Evolutionary conservation across 2,888 invertebrate species (phyloP).

Genomic region (Neoscelio sp.): DNA sequence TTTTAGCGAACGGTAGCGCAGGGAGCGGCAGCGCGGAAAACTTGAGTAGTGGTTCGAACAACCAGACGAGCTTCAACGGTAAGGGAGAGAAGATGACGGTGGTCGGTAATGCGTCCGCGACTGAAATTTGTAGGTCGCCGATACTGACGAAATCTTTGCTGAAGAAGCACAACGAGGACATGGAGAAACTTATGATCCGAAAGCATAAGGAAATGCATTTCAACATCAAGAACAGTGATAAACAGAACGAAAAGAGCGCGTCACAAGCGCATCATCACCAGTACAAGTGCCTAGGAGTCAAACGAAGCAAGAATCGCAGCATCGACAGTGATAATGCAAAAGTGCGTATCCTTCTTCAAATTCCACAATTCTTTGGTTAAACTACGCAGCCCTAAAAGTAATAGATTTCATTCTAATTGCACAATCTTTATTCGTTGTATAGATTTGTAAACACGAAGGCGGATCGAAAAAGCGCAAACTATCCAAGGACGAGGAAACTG

Average conservation of each 20-base stretch:
- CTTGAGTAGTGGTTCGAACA: constrained; percentile 85
- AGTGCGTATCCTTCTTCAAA: constrained; percentile 69
- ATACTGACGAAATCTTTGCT: constrained; percentile 86
- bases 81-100: constrained; percentile 84
- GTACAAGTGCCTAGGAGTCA: constrained; percentile 84
- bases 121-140: constrained; percentile 83
- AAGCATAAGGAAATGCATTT: constrained; percentile 87
- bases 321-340: constrained; percentile 85
- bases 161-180: constrained; percentile 89
- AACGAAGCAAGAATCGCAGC: constrained; percentile 86
- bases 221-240: constrained; percentile 83
- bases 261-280: constrained; percentile 72
- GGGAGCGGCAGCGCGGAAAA: constrained; percentile 86
- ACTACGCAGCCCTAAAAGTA: background rate
- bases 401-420: no score
- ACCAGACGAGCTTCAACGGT: constrained; percentile 84
- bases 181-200: constrained; percentile 92
- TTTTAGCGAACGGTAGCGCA: constrained; percentile 84
- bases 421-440: background rate
- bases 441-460: constrained; percentile 28
- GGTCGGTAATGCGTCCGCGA: constrained; percentile 76
- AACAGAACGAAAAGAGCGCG: constrained; percentile 83
- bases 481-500: background rate
- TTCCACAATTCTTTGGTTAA: no score
- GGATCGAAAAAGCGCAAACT: constrained; percentile 12